phyloP scores from a whole-genome alignment of 2,888 invertebrate species.

The Napeogenes sylphis region DNA sequence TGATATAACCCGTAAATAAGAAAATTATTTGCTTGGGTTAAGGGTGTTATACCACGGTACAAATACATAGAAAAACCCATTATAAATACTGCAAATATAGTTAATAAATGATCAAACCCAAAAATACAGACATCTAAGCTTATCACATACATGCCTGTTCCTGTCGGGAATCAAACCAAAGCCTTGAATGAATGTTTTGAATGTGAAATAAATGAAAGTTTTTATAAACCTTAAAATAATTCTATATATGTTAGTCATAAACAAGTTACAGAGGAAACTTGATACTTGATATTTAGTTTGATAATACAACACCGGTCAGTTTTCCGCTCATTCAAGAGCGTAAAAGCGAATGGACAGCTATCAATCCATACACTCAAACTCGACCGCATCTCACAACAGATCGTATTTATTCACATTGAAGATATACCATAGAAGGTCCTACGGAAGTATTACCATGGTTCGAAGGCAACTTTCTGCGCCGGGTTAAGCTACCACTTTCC shows the following conservation, averaged over 20 bases:
- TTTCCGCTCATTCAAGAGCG: slow-evolving; percentile 38
- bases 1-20: no score
- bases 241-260: background rate
- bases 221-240: no score
- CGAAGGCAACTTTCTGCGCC: slow-evolving; percentile 72
- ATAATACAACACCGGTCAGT: slow-evolving; percentile 43
- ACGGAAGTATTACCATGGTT: slow-evolving; percentile 58
- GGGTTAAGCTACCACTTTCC: slow-evolving; percentile 71
- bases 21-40: no score
- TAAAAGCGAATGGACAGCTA: slow-evolving; percentile 43
- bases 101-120: no score
- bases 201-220: no score
- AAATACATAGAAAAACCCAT: no score
- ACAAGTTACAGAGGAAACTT: slow-evolving; percentile 31
- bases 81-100: no score
- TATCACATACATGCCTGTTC: no score
- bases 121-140: no score
- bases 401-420: slow-evolving; percentile 73
- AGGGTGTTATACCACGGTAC: no score
- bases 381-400: slow-evolving; percentile 69
- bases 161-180: no score
- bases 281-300: slow-evolving; percentile 38
- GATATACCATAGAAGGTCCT: slow-evolving; percentile 54
- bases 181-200: no score
- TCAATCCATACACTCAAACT: slow-evolving; percentile 62